Percentiles rank a stretch among this genome's conserved stretches.
phyloP scores from a whole-genome alignment of 2,113 vertebrate genomes.

The Alosa alosa region DNA sequence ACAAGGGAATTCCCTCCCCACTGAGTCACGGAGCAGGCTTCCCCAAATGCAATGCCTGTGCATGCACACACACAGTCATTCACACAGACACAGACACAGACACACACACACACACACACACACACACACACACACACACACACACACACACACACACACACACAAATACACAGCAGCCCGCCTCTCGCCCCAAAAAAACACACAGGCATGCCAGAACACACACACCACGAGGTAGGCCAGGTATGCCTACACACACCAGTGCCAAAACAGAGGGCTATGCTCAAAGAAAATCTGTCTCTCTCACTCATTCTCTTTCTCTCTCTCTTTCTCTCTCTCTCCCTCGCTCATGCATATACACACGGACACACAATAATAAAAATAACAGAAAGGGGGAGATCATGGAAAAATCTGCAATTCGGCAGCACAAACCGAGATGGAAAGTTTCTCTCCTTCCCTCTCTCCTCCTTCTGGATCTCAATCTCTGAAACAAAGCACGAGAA shows the following conservation, averaged over 20 bases:
- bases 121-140: slow-evolving; percentile 7
- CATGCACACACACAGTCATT: slow-evolving; percentile 70
- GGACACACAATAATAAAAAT: slow-evolving; percentile 19
- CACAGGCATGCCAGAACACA: slow-evolving; percentile 67
- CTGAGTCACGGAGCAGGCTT: slow-evolving; percentile 88
- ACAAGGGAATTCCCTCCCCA: slow-evolving; percentile 91
- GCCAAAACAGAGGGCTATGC: slow-evolving; percentile 58
- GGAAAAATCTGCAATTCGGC: slow-evolving; percentile 35
- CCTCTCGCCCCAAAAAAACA: slow-evolving; percentile 60
- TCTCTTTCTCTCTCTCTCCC: background rate
- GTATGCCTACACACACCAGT: slow-evolving; percentile 58
- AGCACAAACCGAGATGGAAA: slow-evolving; percentile 53
- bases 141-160: background rate
- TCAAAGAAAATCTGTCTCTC: slow-evolving; percentile 47
- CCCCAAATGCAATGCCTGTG: slow-evolving; percentile 69
- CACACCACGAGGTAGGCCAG: slow-evolving; percentile 65
- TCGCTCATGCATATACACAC: background rate
- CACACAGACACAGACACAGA: slow-evolving; percentile 55
- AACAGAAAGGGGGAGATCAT: slow-evolving; percentile 41
- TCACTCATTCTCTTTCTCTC: background rate
- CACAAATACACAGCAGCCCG: slow-evolving; percentile 43
- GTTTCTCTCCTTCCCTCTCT: slow-evolving; percentile 9
- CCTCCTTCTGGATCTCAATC: background rate
- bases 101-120: slow-evolving; percentile 31
- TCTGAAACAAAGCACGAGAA: background rate